These are phyloP conservation scores for Oceanites oceanicus DNA, from an alignment of 2,113 vertebrate genomes.

Conservation along the genomic window DNA sequence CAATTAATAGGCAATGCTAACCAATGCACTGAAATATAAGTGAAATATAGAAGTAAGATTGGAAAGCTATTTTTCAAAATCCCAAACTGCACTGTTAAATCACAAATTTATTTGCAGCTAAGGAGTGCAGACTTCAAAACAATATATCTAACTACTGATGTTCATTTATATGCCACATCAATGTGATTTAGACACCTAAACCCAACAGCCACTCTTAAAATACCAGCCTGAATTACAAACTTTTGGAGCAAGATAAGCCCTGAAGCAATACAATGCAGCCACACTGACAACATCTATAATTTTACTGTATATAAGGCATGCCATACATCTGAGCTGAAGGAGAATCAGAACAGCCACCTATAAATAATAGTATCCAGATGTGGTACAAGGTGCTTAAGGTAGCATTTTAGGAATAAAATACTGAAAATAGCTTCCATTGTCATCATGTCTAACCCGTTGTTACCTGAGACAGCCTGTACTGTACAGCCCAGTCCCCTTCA, in stretches of 20 bases:
- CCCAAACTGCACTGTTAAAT: neutral
- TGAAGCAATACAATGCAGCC: neutral
- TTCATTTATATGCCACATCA: neutral
- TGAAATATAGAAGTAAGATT: neutral
- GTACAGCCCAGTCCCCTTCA: neutral
- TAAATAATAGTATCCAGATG: neutral
- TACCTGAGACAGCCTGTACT: neutral
- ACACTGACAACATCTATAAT: neutral
- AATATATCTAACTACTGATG: neutral
- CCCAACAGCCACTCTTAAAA: neutral
- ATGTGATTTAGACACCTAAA: conserved; percentile 19
- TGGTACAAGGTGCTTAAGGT: neutral
- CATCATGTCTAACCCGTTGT: neutral
- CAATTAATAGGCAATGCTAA: neutral
- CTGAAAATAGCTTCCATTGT: neutral
- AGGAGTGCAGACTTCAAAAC: neutral
- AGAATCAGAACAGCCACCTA: neutral
- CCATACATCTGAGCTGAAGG: neutral
- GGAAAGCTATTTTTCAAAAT: neutral
- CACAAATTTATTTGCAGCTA: neutral
- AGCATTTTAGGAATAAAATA: neutral
- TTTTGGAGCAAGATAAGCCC: neutral
- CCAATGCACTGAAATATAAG: neutral
- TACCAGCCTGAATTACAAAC: neutral
- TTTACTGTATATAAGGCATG: neutral